Evolutionary conservation across 2,797 vertebrate species (phyloP).

Genomic region (Sebastolobus alascanus): DNA sequence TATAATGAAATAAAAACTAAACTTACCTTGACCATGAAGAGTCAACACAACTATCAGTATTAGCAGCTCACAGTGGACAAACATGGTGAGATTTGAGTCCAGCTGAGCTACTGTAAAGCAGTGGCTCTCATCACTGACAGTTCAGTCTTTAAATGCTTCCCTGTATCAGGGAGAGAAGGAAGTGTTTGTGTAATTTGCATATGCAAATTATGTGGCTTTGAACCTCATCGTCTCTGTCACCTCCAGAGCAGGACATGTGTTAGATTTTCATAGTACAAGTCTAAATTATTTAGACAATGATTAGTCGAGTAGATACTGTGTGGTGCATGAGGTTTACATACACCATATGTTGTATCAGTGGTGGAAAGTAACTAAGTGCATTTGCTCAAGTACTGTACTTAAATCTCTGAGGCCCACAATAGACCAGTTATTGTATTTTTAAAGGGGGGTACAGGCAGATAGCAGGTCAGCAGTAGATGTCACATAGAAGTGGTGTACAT

Average conservation of each 20-base stretch:
- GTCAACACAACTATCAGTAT: slow-evolving; percentile 36
- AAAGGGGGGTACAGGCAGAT: no score
- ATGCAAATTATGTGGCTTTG: slow-evolving; percentile 15
- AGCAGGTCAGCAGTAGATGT: no score
- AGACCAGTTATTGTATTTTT: no score
- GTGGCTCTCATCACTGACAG: not conserved
- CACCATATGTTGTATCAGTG: not conserved
- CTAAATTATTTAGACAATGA: not conserved
- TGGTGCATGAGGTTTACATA: no score
- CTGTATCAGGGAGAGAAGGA: not conserved
- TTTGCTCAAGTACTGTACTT: no score
- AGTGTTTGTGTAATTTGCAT: slow-evolving; percentile 1
- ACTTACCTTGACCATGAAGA: slow-evolving; percentile 48
- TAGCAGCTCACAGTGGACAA: not conserved
- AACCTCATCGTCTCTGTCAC: not conserved
- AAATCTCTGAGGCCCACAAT: no score
- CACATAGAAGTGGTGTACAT: no score
- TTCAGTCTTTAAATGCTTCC: slow-evolving; percentile 19
- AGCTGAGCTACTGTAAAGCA: slow-evolving; percentile 18
- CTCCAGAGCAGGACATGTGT: not conserved
- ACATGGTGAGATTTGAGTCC: slow-evolving; percentile 55
- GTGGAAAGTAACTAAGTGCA: not conserved
- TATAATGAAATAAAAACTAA: not conserved
- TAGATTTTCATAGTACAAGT: not conserved
- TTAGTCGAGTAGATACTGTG: not conserved